phyloP scores from a whole-genome alignment of 2,888 invertebrate genomes.

The Globia sparganii region DNA sequence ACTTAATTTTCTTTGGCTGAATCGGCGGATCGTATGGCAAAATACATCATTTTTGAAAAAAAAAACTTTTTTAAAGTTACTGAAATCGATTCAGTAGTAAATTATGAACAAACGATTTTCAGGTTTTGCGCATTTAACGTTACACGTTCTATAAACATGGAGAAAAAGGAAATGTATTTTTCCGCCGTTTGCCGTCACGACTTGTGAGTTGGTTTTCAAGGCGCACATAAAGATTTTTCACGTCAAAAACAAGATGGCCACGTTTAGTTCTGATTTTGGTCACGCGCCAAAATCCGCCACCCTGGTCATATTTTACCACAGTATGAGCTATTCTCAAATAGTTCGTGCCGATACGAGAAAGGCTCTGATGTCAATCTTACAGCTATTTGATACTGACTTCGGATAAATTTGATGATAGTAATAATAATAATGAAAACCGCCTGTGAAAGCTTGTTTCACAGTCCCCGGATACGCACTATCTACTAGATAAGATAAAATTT shows the following conservation, averaged over 20 bases:
- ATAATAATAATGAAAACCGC: conserved; percentile 24
- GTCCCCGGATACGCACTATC: not conserved
- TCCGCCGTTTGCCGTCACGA: not conserved
- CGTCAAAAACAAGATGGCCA: no score
- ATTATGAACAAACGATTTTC: no score
- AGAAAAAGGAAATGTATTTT: not conserved
- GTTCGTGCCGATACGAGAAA: not conserved
- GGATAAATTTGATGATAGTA: conserved; percentile 10
- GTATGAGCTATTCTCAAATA: not conserved
- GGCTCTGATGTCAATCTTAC: conserved; percentile 8
- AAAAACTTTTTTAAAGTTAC: no score
- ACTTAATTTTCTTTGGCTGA: no score
- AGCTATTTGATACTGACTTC: conserved; percentile 13
- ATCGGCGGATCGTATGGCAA: no score
- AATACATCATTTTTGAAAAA: no score
- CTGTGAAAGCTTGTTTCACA: conserved; percentile 6
- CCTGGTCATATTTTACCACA: no score
- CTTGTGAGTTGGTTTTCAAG: not conserved
- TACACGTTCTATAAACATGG: no score
- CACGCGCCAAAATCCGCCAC: no score
- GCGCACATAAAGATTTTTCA: not conserved
- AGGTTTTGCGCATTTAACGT: no score
- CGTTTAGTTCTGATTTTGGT: no score
- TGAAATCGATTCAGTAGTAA: no score
- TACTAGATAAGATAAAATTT: not conserved